phyloP scores from a whole-genome alignment of 2,113 vertebrate genomes.

The Cryptomyrus ogoouensis region DNA sequence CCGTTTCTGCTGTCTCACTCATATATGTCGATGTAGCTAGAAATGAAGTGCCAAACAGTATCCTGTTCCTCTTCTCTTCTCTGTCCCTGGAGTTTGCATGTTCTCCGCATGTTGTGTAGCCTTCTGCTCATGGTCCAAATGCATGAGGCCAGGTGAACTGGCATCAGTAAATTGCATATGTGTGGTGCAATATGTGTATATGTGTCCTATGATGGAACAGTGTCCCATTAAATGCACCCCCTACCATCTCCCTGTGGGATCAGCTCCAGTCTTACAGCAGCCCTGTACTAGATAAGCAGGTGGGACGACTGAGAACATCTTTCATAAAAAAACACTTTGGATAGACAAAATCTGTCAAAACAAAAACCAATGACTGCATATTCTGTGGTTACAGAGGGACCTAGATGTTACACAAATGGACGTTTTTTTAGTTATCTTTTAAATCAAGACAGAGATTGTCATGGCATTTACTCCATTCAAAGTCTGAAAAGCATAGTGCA shows the following conservation, averaged over 20 bases:
- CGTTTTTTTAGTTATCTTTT: neutral
- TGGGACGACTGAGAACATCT: neutral
- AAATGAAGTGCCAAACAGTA: neutral
- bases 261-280: neutral
- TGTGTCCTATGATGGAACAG: neutral
- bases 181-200: neutral
- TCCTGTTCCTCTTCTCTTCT: neutral
- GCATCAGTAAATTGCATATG: neutral
- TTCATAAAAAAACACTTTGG: neutral
- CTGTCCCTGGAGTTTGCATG: neutral
- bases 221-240: neutral
- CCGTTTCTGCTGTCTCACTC: neutral
- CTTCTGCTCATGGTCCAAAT: neutral
- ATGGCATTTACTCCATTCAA: neutral
- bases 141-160: neutral
- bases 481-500: neutral
- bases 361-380: neutral
- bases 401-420: neutral
- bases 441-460: neutral
- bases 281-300: neutral
- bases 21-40: neutral
- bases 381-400: neutral
- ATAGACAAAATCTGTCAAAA: neutral
- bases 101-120: neutral
- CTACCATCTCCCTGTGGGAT: neutral